phyloP scores from a whole-genome alignment of 2,113 vertebrate species.

The Grus americana region DNA sequence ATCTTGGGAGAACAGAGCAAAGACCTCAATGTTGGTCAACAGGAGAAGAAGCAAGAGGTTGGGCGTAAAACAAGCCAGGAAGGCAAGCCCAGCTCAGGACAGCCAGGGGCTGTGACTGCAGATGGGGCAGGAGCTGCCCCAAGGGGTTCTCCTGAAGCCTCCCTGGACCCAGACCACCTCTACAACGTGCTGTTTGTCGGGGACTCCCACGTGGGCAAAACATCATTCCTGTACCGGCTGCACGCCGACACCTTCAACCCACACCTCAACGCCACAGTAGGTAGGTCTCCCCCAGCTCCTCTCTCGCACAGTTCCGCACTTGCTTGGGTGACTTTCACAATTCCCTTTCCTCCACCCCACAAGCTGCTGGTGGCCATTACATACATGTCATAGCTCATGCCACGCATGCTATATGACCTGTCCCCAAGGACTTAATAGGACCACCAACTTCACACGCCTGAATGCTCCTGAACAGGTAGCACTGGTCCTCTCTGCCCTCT shows the following conservation, averaged over 20 bases:
- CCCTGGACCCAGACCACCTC: conserved; percentile 62
- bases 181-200: conserved; percentile 90
- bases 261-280: conserved; percentile 78
- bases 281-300: conserved; percentile 72
- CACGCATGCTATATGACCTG: rapidly evolving
- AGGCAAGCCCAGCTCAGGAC: neutral
- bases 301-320: neutral
- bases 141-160: neutral
- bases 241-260: conserved; percentile 74
- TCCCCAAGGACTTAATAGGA: neutral
- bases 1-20: neutral
- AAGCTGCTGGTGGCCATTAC: neutral
- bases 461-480: neutral
- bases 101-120: neutral
- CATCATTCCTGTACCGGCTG: conserved; percentile 85
- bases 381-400: rapidly evolving
- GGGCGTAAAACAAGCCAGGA: neutral
- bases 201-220: conserved; percentile 90
- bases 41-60: neutral
- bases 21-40: neutral
- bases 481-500: neutral
- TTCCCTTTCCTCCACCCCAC: neutral
- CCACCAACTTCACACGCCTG: neutral
- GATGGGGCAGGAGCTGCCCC: neutral
- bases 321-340: rapidly evolving